phyloP scores from a whole-genome alignment of 1,140 invertebrate species.

The Brachionus manjavacas region DNA sequence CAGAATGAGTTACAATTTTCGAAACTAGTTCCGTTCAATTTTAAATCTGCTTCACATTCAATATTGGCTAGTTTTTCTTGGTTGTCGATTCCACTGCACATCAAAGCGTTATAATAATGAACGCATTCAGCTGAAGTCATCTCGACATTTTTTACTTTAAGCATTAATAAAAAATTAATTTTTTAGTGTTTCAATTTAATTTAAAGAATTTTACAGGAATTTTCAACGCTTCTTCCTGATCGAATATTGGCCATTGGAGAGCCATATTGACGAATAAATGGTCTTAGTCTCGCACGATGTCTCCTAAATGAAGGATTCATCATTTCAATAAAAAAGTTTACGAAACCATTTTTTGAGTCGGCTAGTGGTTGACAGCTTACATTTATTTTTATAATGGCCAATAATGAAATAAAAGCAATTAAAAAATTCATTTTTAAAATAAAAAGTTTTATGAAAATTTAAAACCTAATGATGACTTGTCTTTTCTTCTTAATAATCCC shows the following conservation, averaged over 20 bases:
- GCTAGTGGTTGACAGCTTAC: not conserved
- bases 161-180: not conserved
- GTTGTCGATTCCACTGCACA: not conserved
- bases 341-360: constrained; percentile 10
- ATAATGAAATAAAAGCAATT: too few relatives aligned
- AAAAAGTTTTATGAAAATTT: too few relatives aligned
- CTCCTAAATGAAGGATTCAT: not conserved
- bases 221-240: not conserved
- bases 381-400: not conserved
- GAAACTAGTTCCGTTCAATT: not conserved
- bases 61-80: not conserved
- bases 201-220: not conserved
- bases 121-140: not conserved
- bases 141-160: constrained; percentile 5
- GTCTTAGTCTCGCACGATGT: not conserved
- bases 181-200: too few relatives aligned
- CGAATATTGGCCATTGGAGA: not conserved
- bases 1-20: not conserved
- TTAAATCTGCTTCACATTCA: constrained; percentile 8
- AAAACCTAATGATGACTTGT: too few relatives aligned
- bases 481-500: too few relatives aligned
- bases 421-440: too few relatives aligned
- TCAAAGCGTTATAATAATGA: not conserved
- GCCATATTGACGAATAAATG: not conserved
- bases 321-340: constrained; percentile 33